Percentiles rank a stretch among this genome's conserved stretches.
Evolutionary conservation across 2,113 vertebrate genomes (phyloP).

Genomic region (Benitochromis conjunctus): DNA sequence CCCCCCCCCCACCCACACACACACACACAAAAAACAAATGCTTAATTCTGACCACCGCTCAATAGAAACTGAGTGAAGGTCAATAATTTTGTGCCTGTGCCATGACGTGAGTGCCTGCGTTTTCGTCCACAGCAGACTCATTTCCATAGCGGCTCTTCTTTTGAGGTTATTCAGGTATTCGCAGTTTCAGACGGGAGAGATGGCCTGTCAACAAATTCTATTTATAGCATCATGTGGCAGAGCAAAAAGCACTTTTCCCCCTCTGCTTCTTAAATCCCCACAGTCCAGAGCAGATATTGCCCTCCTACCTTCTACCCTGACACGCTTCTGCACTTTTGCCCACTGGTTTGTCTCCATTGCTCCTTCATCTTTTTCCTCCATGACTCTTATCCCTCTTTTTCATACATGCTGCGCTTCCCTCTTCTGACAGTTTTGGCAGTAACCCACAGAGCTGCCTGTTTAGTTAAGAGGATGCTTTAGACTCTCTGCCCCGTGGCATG

Average conservation of each 20-base stretch:
- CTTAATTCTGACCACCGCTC: background rate
- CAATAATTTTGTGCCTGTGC: background rate
- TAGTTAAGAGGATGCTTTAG: background rate
- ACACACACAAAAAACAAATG: background rate
- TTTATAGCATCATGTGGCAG: conserved; percentile 22
- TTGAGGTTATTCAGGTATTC: background rate
- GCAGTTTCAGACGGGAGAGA: background rate
- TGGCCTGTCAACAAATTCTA: conserved; percentile 14
- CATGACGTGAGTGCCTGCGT: background rate
- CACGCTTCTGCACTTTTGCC: background rate
- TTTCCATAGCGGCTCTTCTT: background rate
- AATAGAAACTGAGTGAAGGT: background rate
- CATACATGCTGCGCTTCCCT: background rate
- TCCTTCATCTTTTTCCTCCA: background rate
- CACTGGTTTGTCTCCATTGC: background rate
- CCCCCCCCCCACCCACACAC: too few species aligned
- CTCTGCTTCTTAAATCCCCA: background rate
- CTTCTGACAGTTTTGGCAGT: conserved; percentile 4
- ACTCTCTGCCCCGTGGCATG: background rate
- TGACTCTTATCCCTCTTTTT: background rate
- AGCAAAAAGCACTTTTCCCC: background rate
- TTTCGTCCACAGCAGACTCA: background rate
- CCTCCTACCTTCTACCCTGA: background rate
- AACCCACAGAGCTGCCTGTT: background rate
- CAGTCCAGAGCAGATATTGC: background rate